Evolutionary conservation across 1,140 invertebrate genomes (phyloP).

Genomic region (Drosophila sp.): DNA sequence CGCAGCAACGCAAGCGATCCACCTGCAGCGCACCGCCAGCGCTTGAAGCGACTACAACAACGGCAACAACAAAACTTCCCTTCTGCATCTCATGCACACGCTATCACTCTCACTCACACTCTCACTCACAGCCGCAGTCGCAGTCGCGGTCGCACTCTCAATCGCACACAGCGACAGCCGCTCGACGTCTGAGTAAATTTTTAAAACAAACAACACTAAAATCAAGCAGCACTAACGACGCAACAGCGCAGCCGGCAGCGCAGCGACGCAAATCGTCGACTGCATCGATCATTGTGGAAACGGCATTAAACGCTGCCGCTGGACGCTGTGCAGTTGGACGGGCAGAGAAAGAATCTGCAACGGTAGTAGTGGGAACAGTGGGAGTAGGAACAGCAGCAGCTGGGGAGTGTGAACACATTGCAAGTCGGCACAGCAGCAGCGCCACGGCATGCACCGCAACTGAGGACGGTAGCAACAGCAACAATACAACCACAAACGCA

Average conservation of each 20-base stretch:
- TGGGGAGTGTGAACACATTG: constrained; percentile 16
- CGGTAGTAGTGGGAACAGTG: background rate
- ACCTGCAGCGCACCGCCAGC: constrained; percentile 71
- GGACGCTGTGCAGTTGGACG: constrained; percentile 44
- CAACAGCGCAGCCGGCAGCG: constrained; percentile 14
- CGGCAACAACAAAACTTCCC: background rate
- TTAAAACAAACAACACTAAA: constrained; percentile 45
- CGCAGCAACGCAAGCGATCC: constrained; percentile 62
- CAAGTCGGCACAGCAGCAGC: constrained; percentile 47
- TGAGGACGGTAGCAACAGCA: constrained; percentile 40
- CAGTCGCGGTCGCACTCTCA: constrained; percentile 15
- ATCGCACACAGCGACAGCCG: constrained; percentile 26
- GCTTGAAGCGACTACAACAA: constrained; percentile 20
- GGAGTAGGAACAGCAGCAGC: constrained; percentile 11
- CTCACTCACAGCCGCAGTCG: background rate
- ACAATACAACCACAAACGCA: constrained; percentile 32
- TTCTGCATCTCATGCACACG: background rate
- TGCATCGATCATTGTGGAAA: constrained; percentile 70
- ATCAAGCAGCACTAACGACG: constrained; percentile 18
- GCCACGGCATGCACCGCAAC: constrained; percentile 42
- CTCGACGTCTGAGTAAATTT: constrained; percentile 62
- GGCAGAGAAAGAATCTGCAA: constrained; percentile 29
- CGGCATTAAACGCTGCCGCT: constrained; percentile 56
- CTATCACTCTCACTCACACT: constrained; percentile 1
- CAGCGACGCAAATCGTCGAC: constrained; percentile 73